Evolutionary conservation across 2,113 vertebrate genomes (phyloP).

Genomic region (Rhodinocichla rosea): DNA sequence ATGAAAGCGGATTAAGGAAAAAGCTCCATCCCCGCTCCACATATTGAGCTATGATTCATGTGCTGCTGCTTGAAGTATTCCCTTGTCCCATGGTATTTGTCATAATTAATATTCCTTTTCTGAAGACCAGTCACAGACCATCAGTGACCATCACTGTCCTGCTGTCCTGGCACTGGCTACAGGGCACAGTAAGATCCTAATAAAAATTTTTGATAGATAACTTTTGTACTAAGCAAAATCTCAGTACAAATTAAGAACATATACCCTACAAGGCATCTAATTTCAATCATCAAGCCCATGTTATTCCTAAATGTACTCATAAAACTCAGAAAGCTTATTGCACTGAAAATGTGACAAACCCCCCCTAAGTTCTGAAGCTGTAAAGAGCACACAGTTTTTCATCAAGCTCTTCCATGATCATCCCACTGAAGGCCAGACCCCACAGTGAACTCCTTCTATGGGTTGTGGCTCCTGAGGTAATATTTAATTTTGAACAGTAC

Average conservation of each 20-base stretch:
- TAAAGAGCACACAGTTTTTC: background rate
- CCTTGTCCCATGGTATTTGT: background rate
- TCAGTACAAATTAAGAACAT: background rate
- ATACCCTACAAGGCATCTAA: background rate
- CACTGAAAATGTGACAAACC: background rate
- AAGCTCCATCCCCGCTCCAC: background rate
- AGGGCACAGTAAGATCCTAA: background rate
- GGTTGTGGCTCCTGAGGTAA: background rate
- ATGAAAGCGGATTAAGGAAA: background rate
- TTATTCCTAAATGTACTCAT: background rate
- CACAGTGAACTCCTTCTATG: background rate
- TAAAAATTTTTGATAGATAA: background rate
- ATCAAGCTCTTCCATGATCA: background rate
- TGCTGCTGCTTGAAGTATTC: background rate
- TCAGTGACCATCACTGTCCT: background rate
- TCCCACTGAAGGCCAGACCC: background rate
- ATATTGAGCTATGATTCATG: accelerated
- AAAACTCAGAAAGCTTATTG: background rate
- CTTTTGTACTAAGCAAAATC: background rate
- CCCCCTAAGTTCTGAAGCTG: background rate
- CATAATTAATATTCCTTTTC: background rate
- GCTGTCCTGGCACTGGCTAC: background rate
- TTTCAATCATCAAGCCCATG: background rate
- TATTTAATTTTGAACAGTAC: background rate
- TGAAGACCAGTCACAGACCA: background rate